These are phyloP conservation scores for Lanius collurio DNA, from an alignment of 2,113 vertebrate species.

Conservation along the genomic window DNA sequence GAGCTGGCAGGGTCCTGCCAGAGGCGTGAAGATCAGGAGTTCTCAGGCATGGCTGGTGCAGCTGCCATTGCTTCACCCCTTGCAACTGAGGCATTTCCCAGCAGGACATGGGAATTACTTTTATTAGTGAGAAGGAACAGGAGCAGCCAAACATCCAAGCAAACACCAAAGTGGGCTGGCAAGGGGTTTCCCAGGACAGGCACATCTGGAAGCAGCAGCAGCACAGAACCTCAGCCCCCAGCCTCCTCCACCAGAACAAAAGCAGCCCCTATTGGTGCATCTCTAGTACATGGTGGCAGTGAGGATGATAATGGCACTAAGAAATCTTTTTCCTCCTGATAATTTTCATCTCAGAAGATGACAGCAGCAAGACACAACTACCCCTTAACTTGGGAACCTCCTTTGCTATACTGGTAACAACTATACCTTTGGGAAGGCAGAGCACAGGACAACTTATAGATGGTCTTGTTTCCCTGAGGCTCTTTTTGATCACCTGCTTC, in stretches of 20 bases:
- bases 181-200: neutral
- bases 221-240: neutral
- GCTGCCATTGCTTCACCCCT: neutral
- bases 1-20: neutral
- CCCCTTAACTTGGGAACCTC: neutral
- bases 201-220: neutral
- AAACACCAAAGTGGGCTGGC: neutral
- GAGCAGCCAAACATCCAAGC: neutral
- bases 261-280: fast-evolving
- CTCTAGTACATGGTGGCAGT: neutral
- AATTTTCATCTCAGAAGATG: neutral
- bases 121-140: neutral
- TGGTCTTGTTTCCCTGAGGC: neutral
- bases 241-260: neutral
- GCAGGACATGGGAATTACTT: neutral
- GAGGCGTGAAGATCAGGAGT: neutral
- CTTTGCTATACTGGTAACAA: neutral
- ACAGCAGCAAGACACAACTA: neutral
- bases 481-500: neutral
- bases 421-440: neutral
- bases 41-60: neutral
- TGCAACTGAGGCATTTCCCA: neutral
- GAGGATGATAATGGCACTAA: neutral
- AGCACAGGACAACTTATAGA: neutral
- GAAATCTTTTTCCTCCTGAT: neutral